Percentiles rank a stretch among this genome's conserved stretches.
Evolutionary conservation across 2,113 vertebrate genomes (phyloP).

Genomic region (Lynx canadensis): DNA sequence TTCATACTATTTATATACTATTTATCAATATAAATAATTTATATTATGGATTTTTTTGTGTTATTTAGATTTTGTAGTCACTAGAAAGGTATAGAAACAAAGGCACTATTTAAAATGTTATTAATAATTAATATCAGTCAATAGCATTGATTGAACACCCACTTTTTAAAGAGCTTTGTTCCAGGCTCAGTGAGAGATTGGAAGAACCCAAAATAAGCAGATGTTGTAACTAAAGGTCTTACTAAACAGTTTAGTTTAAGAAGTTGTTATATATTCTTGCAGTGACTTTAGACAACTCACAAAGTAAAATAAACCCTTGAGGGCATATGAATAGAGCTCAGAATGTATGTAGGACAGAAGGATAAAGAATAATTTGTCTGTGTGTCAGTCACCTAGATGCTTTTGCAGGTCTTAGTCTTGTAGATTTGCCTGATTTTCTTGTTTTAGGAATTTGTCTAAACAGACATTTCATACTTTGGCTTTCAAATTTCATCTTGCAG

Average conservation of each 20-base stretch:
- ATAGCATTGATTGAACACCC: neutral
- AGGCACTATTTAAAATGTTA: neutral
- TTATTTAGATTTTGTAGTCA: neutral
- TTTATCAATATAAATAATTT: conserved; percentile 26
- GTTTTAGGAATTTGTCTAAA: conserved; percentile 44
- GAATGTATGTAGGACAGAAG: conserved; percentile 15
- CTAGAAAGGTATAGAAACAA: conserved; percentile 18
- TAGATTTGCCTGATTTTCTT: neutral
- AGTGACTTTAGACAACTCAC: conserved; percentile 27
- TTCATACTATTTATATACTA: neutral
- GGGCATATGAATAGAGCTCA: neutral
- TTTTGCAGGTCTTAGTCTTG: neutral
- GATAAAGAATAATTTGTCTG: neutral
- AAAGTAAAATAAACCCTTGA: neutral
- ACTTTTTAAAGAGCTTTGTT: neutral
- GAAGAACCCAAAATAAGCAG: neutral
- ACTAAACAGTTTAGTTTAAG: neutral
- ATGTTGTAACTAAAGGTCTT: conserved; percentile 39
- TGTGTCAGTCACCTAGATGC: neutral
- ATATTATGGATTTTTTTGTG: neutral
- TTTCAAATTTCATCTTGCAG: conserved; percentile 45
- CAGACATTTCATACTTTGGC: conserved; percentile 15
- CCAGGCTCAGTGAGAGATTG: neutral
- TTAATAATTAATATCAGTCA: neutral
- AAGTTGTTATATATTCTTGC: neutral